Evolutionary conservation across 2,888 invertebrate species (phyloP).

Genomic region (Chrysolina oricalcia): DNA sequence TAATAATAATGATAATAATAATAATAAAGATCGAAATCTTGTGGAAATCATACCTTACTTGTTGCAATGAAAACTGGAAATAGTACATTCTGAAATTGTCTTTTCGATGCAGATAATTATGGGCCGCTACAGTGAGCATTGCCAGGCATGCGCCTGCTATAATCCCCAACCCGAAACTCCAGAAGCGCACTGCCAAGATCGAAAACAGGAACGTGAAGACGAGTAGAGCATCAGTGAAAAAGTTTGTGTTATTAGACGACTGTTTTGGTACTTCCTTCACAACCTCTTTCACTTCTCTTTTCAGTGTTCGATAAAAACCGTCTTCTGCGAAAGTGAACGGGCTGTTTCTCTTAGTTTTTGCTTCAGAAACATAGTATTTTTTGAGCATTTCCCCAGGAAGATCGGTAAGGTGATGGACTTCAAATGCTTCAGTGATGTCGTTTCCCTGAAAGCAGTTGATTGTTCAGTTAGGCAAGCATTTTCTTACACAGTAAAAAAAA

Average conservation of each 20-base stretch:
- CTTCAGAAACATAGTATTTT: constrained; percentile 80
- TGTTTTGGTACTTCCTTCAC: constrained; percentile 74
- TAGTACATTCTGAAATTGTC: constrained; percentile 87
- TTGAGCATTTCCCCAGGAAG: constrained; percentile 74
- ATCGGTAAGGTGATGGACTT: constrained; percentile 80
- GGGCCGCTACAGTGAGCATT: constrained; percentile 78
- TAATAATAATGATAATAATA: too few species aligned
- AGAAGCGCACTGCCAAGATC: constrained; percentile 64
- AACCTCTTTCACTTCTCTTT: constrained; percentile 72
- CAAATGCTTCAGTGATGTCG: constrained; percentile 88
- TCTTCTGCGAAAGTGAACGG: constrained; percentile 83
- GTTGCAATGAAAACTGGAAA: constrained; percentile 81
- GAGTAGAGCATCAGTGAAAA: constrained; percentile 70
- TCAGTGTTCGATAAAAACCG: constrained; percentile 84
- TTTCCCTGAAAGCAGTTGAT: constrained; percentile 76
- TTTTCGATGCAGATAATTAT: constrained; percentile 85
- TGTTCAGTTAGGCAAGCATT: too few species aligned
- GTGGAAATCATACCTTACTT: constrained; percentile 75
- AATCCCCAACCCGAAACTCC: constrained; percentile 69
- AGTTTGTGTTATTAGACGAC: constrained; percentile 65
- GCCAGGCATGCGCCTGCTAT: constrained; percentile 76
- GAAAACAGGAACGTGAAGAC: constrained; percentile 61
- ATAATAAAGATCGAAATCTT: too few species aligned
- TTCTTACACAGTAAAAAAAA: too few species aligned
- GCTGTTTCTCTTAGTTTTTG: constrained; percentile 78